Evolutionary conservation across 2,888 invertebrate species (phyloP), one percentile per base, ranked within the genome.

Genomic region (Aethes cnicana): DNA sequence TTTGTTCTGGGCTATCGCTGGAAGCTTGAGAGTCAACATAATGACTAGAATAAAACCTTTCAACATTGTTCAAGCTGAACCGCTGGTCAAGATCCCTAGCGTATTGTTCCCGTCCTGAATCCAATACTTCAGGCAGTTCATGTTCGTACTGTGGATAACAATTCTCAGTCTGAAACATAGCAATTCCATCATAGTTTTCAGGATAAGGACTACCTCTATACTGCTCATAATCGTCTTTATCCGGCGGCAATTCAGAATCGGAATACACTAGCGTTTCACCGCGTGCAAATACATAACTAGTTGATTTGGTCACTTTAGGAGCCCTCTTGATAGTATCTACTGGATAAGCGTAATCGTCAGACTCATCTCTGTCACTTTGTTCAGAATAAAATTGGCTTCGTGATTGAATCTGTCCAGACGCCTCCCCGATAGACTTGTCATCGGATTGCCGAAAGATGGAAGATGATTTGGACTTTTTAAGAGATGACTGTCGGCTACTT

Each of bases 1-100:
- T 92, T 49, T 93, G 93, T 61, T 95, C 95, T n/a, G 93, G 93
- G 49, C 93, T 84, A 73, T 94, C 91, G 74, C 92, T 90, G 63
- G 92, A 81, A 67, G 93, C 91, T 74, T 95, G 91, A 64, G 91
- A 90, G 80, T 93, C 84, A 60, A 92, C 78, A 72, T 92, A 75
- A 63, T 89, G 74, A 82, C 91, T 79, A 75, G 82, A 81, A 81
- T 91, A 77, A 77, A 81, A 84, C 64, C 88, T 69, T 68, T 87
- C 80, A 23, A 88, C 89, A 64, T 88, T 88, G 60, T 89, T 89
- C 54, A 89, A 68, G 70, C 86, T 89, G 60, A 89, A 89, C 21
- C 89, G 85, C 69, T 88, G 84, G 64, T 88, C 86, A 36, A 89
- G 76, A 64, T 89, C 81, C 35, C 88, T 77, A 25, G 81, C 55